These are phyloP conservation scores for Melitaea athalia DNA, from an alignment of 2,888 invertebrate genomes.

Conservation along the genomic window DNA sequence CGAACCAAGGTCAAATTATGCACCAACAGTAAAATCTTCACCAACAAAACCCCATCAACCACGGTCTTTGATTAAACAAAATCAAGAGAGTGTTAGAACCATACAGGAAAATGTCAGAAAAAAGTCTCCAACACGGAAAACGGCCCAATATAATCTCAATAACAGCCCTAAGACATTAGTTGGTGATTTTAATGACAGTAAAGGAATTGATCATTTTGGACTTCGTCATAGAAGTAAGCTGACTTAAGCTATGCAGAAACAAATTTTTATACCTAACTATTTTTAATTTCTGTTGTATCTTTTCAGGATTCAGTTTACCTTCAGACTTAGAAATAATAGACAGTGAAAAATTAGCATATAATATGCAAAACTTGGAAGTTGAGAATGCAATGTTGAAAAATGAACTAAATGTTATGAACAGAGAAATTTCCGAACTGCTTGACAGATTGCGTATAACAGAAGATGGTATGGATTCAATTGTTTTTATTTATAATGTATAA, in stretches of 20 bases:
- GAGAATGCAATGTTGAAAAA: conserved; percentile 76
- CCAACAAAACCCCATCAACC: conserved; percentile 44
- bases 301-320: conserved; percentile 63
- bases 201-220: conserved; percentile 47
- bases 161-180: conserved; percentile 59
- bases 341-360: conserved; percentile 52
- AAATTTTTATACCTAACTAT: conserved; percentile 7
- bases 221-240: conserved; percentile 63
- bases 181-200: conserved; percentile 52
- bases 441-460: conserved; percentile 60
- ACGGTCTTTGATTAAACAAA: conserved; percentile 46
- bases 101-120: conserved; percentile 34
- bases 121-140: conserved; percentile 47
- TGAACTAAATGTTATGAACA: conserved; percentile 71
- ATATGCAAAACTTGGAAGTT: conserved; percentile 69
- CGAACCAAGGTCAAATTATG: conserved; percentile 50
- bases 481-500: neutral
- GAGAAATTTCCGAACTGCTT: conserved; percentile 64
- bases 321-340: conserved; percentile 55
- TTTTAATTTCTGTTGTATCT: conserved; percentile 1
- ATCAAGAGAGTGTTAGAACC: conserved; percentile 40
- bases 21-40: conserved; percentile 48
- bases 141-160: conserved; percentile 51
- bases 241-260: neutral
- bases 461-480: conserved; percentile 64